Evolutionary conservation across 64 coral and sea anemone genomes (phyloP).

Genomic region (Montipora sp.): DNA sequence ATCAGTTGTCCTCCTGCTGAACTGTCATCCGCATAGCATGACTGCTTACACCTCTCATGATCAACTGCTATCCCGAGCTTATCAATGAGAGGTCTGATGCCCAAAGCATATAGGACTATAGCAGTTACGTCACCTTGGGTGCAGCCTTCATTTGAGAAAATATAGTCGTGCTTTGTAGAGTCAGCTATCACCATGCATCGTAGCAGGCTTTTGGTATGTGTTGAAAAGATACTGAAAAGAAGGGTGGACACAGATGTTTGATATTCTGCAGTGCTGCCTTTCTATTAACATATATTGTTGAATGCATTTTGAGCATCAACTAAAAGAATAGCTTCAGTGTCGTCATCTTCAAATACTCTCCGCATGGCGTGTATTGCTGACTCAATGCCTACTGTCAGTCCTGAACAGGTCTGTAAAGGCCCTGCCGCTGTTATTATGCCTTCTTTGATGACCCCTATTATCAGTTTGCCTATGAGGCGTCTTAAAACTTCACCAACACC

Average conservation of each 20-base stretch:
- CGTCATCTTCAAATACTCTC: background rate
- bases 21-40: background rate
- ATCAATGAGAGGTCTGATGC: constrained; percentile 7
- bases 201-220: background rate
- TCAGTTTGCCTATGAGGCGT: too few species aligned
- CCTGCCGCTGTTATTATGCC: background rate
- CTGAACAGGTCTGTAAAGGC: background rate
- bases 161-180: background rate
- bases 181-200: background rate
- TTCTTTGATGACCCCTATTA: too few species aligned
- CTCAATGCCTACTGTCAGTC: background rate
- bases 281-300: background rate
- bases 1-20: background rate
- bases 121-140: background rate
- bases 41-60: constrained; percentile 17
- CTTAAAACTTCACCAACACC: too few species aligned
- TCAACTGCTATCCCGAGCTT: background rate
- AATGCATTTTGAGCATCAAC: too few species aligned
- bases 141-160: too few species aligned
- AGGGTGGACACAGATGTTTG: background rate
- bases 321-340: background rate
- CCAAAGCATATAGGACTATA: background rate
- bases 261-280: background rate
- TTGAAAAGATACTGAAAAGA: background rate
- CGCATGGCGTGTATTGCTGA: background rate